Base-by-base conservation (phyloP, 2,888 invertebrate species). In the Perizoma affinitatum region DNA sequence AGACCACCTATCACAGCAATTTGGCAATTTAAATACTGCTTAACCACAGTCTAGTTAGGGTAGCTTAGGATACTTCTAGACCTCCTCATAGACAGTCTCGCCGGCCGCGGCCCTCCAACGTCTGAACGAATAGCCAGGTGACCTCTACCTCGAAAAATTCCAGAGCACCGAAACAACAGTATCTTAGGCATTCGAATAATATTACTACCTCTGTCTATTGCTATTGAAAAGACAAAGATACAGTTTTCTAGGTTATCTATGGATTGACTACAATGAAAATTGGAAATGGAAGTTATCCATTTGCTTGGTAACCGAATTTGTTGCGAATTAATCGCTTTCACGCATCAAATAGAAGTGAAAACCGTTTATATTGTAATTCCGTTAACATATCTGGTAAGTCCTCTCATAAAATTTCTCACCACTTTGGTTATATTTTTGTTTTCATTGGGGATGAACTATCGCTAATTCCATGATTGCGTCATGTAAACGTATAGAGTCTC, bases 401-500 rank as follows among this genome's bases (percentile, higher is more conserved):
- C 58, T 65, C 73, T 65, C 33, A 58, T 66, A 73, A 74, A 75
- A 76, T 73, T 71, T 67, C 42, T 64, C 54, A 74, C 67, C 67
- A 79, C 74, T 84, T 86, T 86, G 86, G 85, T 87, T 87, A 87
- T 87, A 85, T 84, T 83, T 80, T 84, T 88, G 87, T 90, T 88
- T 88, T 90, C 84, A 81, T 87, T 81, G 76, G 78, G 80, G 80
- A 79, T 79, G 76, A 84, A 83, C 80, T 84, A 82, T 83, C 77
- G 85, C 76, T 85, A 84, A 75, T 34, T 88, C 74, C 82, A 72
- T 85, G 91, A 92, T 92, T 92, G 92, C 91, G 92, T 92, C 91
- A 92, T 86, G 85, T 86, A 87, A 88, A 84, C 79, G 80, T 83
- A 83, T 76, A 75, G 70, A 79, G 72, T 67, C 69, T 71, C 63